Base-by-base conservation (phyloP, 23 tunicate species). In the Aplidium turbinatum region DNA sequence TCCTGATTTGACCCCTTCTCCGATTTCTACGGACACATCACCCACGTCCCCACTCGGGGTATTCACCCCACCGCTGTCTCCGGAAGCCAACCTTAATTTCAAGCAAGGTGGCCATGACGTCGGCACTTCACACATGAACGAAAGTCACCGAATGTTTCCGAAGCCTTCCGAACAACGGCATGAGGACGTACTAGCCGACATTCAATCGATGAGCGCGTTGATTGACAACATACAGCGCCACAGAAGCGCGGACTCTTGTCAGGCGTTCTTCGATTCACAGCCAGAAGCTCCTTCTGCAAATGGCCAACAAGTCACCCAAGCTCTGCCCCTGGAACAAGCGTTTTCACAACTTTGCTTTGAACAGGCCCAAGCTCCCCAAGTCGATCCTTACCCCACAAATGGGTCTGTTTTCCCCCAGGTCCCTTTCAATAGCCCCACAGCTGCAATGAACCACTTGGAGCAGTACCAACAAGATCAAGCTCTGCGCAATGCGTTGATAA, bases 151-250 rank as follows among this genome's bases (percentile, higher is more conserved):
- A 9, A 5, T 26, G 38, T 16, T 29, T 11, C 6, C 7, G 11
- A 11, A 24, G n/a, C 36, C 36, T 26, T 38, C 11, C 13, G 7
- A 13, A 6, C 7, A 16, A 13, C 4, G 9, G 35, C 36, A 26
- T 6, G 50, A n/a, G 3, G 50, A 19, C 18, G 25, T 48, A 11
- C 42, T 19, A 23, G 36, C 35, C 4, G 87, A 72, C 36, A 48
- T 81, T 5, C 78, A 81, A 48, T 73, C 87, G 0, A 81, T 81
- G 87, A 72, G 73, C 24, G 24, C 52, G 21, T 52, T 72, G 24
- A 81, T 81, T 31, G 87, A 81, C 51, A 58, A 30, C 28, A 25
- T 82, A 2, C 25, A 36, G 24, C 61, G 21, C 6, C 72, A 28
- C 3, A 38, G 38, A 48, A 65, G 22, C 19, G 25, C 22, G 5